A percentile compares a stretch with the other conserved stretches of the same genome.
These are phyloP conservation scores for Poecilia picta DNA, from an alignment of 2,797 vertebrate genomes.

Conservation along the genomic window DNA sequence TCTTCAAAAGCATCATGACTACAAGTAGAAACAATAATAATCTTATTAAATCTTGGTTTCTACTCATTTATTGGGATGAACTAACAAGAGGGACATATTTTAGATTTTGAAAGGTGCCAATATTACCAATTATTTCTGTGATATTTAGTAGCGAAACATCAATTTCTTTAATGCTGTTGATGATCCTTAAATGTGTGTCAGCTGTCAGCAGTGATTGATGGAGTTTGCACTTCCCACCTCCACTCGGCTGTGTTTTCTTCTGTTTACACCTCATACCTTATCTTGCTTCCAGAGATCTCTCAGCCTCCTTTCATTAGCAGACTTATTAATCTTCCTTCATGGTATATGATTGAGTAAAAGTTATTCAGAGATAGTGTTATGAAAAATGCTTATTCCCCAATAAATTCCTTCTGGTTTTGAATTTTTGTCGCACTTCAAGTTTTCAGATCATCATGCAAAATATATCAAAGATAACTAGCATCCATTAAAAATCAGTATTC, in stretches of 20 bases:
- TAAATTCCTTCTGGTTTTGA: background rate
- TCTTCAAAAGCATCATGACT: background rate
- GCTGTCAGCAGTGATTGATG: constrained; percentile 81
- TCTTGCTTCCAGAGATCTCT: constrained; percentile 46
- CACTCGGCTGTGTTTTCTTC: constrained; percentile 32
- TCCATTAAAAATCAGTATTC: background rate
- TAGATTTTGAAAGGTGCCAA: constrained; percentile 21
- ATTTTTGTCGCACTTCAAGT: background rate
- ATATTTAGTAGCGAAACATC: constrained; percentile 48
- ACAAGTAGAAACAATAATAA: background rate
- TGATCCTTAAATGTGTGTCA: constrained; percentile 59
- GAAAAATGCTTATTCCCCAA: constrained; percentile 21
- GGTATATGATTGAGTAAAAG: constrained; percentile 52
- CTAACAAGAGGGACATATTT: background rate
- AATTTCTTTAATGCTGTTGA: constrained; percentile 58
- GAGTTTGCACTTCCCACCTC: constrained; percentile 61
- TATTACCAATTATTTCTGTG: constrained; percentile 55
- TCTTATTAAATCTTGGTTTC: background rate
- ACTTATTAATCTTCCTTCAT: constrained; percentile 75
- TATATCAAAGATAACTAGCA: background rate
- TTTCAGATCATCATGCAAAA: background rate
- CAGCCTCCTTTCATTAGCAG: constrained; percentile 66
- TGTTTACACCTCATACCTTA: constrained; percentile 56
- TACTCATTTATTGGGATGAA: background rate
- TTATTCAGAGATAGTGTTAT: background rate